Evolutionary conservation across 1,140 invertebrate genomes (phyloP).

Genomic region (Bombus waltoni): DNA sequence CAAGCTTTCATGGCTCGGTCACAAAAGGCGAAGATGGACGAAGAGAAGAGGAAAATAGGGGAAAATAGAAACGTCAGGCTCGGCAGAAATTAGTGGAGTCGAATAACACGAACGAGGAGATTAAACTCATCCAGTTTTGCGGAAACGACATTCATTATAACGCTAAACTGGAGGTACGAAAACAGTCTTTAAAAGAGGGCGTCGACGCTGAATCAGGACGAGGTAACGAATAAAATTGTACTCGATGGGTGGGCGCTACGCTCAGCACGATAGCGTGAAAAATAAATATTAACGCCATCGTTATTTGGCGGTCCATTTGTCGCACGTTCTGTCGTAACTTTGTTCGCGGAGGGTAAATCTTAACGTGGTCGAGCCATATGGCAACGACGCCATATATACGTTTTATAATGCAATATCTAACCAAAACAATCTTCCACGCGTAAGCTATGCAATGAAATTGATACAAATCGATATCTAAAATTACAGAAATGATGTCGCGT

Average conservation of each 20-base stretch:
- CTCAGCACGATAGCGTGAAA: no score
- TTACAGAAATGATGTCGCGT: no score
- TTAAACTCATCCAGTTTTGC: constrained; percentile 28
- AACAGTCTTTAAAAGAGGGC: constrained; percentile 24
- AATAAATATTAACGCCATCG: constrained; percentile 2
- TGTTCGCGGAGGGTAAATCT: not conserved
- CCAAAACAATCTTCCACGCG: not conserved
- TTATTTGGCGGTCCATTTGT: not conserved
- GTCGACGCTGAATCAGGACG: not conserved
- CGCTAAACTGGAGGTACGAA: not conserved
- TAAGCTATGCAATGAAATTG: not conserved
- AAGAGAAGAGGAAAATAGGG: not conserved
- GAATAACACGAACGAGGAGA: constrained; percentile 38
- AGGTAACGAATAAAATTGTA: not conserved
- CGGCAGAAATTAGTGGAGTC: constrained; percentile 15
- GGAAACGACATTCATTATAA: constrained; percentile 31
- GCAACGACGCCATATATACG: not conserved
- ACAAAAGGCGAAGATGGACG: not conserved
- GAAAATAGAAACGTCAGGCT: not conserved
- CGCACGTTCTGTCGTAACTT: not conserved
- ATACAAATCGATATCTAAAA: not conserved
- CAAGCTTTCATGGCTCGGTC: not conserved
- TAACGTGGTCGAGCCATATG: not conserved
- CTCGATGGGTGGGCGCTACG: not conserved
- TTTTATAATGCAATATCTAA: not conserved